Evolutionary conservation across 2,797 vertebrate genomes (phyloP), one percentile per base, ranked within the genome.

Genomic region (Pempheris klunzingeri): DNA sequence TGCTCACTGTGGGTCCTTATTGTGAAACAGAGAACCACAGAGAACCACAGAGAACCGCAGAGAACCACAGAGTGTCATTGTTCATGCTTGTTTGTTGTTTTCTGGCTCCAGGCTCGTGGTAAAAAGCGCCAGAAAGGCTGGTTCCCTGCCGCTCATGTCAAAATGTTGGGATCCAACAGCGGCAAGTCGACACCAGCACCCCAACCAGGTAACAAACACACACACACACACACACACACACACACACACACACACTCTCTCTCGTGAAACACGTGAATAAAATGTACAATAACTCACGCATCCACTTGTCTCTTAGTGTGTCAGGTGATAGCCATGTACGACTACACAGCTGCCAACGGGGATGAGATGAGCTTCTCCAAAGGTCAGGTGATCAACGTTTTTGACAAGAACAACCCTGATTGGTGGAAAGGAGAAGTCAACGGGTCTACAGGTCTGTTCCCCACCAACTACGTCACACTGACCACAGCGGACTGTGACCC

Each of bases 111-210:
- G 98, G 98, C 97, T 17, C 97, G 98, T 89, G 98, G 98, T 7
- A 99, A 97, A 91, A 99, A 97, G 78, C 95, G 98, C 18, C 97
- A 98, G 89, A 99, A 99, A 75, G 98, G 98, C 78, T 99, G 98
- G 98, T 99, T 99, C 85, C 97, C 97, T 81, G 95, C 97, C 47
- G 96, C 95, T 81, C 94, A 99, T 47, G 97, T 99, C 68, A 98
- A 97, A 92, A 89, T 99, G 55, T 77, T 99, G 85, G 98, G 97
- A 83, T 96, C 96, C 20, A 97, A 91, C 79, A 97, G 93, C 55
- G 98, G 97, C 50, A 97, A 95, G 93, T 95, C 94, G 46, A 95
- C 96, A 52, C 95, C 97, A 72, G 95, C 96, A 54, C 93, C 94
- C 80, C 94, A 94, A 34, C 82, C 97, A 95, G 94, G 98, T 95